Conservation (phyloP, 92 coral and sea anemone species). For the Palythoa heliodiscus region DNA sequence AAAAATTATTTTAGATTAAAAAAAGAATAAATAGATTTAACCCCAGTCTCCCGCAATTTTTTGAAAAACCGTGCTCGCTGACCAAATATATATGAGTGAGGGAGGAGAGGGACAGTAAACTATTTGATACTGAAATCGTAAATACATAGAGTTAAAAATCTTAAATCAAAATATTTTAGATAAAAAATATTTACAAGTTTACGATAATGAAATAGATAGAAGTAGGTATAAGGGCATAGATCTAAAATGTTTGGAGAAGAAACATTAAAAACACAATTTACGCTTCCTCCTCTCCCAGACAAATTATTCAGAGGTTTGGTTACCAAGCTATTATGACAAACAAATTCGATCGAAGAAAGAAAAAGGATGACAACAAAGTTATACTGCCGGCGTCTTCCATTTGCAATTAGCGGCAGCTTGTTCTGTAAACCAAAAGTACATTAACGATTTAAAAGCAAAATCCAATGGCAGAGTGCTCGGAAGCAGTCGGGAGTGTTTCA, state of each 20-base stretch:
- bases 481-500: slow-evolving; percentile 47
- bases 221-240: background rate
- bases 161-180: background rate
- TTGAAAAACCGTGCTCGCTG: no score
- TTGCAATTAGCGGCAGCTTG: background rate
- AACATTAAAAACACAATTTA: background rate
- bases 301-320: background rate
- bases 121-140: no score
- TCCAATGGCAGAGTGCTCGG: slow-evolving; percentile 74
- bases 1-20: no score
- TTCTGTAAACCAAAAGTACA: background rate
- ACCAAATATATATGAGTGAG: background rate
- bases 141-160: no score
- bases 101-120: slow-evolving; percentile 8
- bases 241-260: background rate
- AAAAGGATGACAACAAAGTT: background rate
- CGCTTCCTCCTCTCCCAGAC: background rate
- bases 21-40: no score
- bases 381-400: background rate
- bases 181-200: no score
- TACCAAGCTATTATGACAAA: slow-evolving; percentile 7
- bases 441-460: background rate
- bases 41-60: no score
- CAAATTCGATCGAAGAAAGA: background rate
- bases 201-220: background rate